These are phyloP conservation scores for Proales similis DNA, from an alignment of 1,140 invertebrate species.

Conservation along the genomic window DNA sequence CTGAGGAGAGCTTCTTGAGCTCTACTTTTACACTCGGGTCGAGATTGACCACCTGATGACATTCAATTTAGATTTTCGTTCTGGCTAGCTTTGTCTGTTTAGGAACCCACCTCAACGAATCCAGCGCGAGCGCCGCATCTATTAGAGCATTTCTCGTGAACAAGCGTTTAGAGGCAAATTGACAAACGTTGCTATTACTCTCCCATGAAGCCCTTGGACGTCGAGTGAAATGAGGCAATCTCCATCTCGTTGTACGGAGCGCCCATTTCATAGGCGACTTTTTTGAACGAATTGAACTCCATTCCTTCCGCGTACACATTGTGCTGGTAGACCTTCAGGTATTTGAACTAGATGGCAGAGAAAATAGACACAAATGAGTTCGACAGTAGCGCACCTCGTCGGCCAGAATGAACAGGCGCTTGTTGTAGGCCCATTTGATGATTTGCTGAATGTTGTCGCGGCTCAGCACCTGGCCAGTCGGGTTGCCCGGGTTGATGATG, in stretches of 20 bases:
- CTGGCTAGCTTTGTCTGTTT: too few relatives aligned
- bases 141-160: too few relatives aligned
- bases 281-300: slow-evolving; percentile 88
- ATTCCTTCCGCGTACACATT: slow-evolving; percentile 84
- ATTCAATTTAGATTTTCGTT: slow-evolving; percentile 68
- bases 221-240: slow-evolving; percentile 88
- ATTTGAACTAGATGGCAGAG: slow-evolving; percentile 40
- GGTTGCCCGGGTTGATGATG: slow-evolving; percentile 97
- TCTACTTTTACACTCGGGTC: slow-evolving; percentile 68
- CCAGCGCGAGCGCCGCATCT: slow-evolving; percentile 45
- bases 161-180: too few relatives aligned
- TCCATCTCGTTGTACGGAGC: slow-evolving; percentile 72
- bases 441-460: slow-evolving; percentile 81
- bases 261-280: slow-evolving; percentile 79
- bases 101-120: slow-evolving; percentile 81
- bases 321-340: slow-evolving; percentile 69
- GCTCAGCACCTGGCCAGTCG: slow-evolving; percentile 82
- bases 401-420: slow-evolving; percentile 78
- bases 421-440: slow-evolving; percentile 81
- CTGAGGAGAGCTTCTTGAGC: slow-evolving; percentile 66
- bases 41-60: slow-evolving; percentile 85
- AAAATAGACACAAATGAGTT: neutral
- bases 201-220: slow-evolving; percentile 78
- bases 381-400: slow-evolving; percentile 68
- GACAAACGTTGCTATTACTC: too few relatives aligned